Evolutionary conservation across 2,888 invertebrate species (phyloP), one percentile per base, ranked within the genome.

Genomic region (Dastarcus helophoroides): DNA sequence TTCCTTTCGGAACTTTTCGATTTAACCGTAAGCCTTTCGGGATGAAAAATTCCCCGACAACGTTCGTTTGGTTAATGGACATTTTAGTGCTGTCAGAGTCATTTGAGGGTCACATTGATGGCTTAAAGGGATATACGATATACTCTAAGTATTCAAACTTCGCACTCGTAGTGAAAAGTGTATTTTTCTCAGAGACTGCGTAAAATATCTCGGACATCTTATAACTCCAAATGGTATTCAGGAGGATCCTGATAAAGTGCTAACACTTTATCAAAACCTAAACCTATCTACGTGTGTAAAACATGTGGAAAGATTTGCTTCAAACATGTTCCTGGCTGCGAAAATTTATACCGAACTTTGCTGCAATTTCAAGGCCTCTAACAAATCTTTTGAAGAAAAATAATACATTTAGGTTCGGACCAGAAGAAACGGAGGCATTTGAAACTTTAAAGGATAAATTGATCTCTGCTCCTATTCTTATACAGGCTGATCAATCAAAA

Each of bases 271-370:
- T 6, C 5, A 14, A 4, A 11, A 31, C 21, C 15, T 37, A 15
- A 7, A 33, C 3, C 25, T 32, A n/a, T 40, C 45, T 3, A 16
- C 13, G 5, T 40, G 39, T 26, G 25, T 43, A 4, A 44, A 45
- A 29, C 38, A 41, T 23, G 9, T 43, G 3, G 24, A 31, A 6
- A 28, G 33, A 2, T 48, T 46, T 30, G 11, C n/a, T 47, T 4
- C 43, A 48, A 26, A 42, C 42, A 7, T 35, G 35, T 12, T 37
- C 33, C 1, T n/a, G 42, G 42, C 42, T 45, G 33, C 21, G 8
- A 40, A 13, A 36, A 13, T 45, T 42, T 26, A 32, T 43, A 10
- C 14, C 27, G 3, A 29, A 36, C 4, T 42, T 43, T 16, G 36
- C 45, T 3, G 23, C 32, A 8, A 21, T 38, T 8, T 34, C 38